Base-by-base conservation (phyloP, 1,140 invertebrate genomes). In the Oscheius sp. region DNA sequence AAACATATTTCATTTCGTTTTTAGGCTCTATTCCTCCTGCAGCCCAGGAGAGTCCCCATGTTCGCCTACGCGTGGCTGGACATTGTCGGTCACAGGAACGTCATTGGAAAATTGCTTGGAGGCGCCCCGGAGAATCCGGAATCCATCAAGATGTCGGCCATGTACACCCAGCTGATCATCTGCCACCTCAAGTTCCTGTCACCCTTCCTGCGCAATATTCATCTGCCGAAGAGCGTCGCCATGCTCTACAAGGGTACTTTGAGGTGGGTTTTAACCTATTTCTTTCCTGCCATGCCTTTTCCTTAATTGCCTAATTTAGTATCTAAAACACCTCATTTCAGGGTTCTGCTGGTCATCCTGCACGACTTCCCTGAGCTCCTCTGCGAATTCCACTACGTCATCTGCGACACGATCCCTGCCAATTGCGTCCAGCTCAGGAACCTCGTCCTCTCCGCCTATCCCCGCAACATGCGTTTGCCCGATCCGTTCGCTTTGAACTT, bases 381-480 rank as follows among this genome's bases (percentile, higher is more conserved):
- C 28, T 97, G 95, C 84, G 96, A 99, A 82, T 99, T 97, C 85
- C 94, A 99, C 84, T 98, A 97, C 84, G 92, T 93, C n/a, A 97
- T 99, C 86, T 98, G 96, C 85, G 96, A 99, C 86, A 94, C 94
- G 46, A 98, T 99, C 81, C 95, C 96, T 74, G 92, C 95, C 0
- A 99, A 99, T 85, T 99, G 96, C 84, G 95, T 99, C 79, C 95
- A 97, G 85, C 95, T 99, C 93, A 89, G 96, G 42, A 99, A 99
- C 85, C 87, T 99, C 7, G 95, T 99, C 59, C 87, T 99, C 49
- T 96, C 94, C 23, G 96, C 97, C 7, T 99, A 97, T 81, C 96
- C 97, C 15, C 88, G 95, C 38, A 96, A 95, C 79, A 98, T 99
- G 95, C 88, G 94, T 13, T 87, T 99, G 52, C 96, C 96, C 0